phyloP scores from a whole-genome alignment of 2,888 invertebrate species.

The Ophion ellenae region DNA sequence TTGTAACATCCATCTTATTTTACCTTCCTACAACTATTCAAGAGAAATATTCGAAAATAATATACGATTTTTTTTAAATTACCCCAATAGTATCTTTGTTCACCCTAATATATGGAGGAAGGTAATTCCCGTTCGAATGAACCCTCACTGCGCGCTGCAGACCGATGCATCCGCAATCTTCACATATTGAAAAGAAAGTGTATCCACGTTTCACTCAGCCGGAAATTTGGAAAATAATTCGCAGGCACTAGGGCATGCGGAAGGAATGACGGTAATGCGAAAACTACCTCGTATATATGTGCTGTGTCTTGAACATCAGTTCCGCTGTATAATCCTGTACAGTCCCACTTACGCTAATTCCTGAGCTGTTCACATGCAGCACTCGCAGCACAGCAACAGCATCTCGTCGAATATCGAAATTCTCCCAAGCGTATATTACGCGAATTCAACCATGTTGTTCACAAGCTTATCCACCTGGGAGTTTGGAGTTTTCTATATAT shows the following conservation, averaged over 20 bases:
- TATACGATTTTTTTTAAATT: too few relatives aligned
- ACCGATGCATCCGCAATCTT: too few relatives aligned
- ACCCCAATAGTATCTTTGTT: too few relatives aligned
- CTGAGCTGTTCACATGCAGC: slow-evolving; percentile 52
- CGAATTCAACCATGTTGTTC: slow-evolving; percentile 61
- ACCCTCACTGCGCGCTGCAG: too few relatives aligned
- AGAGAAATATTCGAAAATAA: too few relatives aligned
- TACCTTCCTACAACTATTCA: too few relatives aligned
- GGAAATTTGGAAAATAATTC: slow-evolving; percentile 4
- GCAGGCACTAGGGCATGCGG: too few relatives aligned
- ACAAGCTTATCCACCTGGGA: slow-evolving; percentile 60
- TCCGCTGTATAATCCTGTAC: slow-evolving; percentile 4
- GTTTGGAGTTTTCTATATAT: slow-evolving; percentile 55
- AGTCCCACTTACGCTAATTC: slow-evolving; percentile 51
- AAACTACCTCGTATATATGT: neutral
- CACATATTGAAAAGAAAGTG: too few relatives aligned
- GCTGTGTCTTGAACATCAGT: neutral
- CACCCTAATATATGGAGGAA: too few relatives aligned
- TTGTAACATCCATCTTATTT: too few relatives aligned
- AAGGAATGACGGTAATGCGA: neutral
- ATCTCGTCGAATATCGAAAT: slow-evolving; percentile 61
- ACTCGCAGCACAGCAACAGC: slow-evolving; percentile 37
- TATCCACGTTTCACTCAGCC: too few relatives aligned
- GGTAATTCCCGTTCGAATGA: too few relatives aligned
- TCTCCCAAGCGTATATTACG: slow-evolving; percentile 60